Conservation (phyloP, 2,797 vertebrate species). For the Geotrypetes seraphini region DNA sequence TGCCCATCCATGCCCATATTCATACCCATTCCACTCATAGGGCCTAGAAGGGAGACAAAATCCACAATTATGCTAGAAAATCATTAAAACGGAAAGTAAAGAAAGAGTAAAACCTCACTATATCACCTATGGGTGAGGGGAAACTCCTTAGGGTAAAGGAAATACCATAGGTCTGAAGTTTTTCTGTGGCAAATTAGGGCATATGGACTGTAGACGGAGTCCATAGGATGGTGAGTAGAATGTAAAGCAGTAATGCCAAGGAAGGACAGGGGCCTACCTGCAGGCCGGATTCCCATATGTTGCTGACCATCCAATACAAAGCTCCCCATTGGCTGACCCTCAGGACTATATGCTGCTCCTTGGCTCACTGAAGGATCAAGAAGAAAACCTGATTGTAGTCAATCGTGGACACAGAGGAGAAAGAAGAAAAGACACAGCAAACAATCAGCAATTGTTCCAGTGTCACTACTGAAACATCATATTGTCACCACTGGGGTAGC, state of each 20-base stretch:
- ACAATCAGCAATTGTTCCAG: conserved; percentile 97
- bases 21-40: conserved; percentile 85
- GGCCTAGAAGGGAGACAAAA: conserved; percentile 66
- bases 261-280: conserved; percentile 62
- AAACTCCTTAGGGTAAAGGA: conserved; percentile 34
- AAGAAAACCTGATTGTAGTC: conserved; percentile 99
- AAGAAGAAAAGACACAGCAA: conserved; percentile 98
- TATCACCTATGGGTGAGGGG: conserved; percentile 6
- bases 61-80: conserved; percentile 59
- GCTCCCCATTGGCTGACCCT: conserved; percentile 99
- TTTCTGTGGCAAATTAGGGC: conserved; percentile 6
- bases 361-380: conserved; percentile 99
- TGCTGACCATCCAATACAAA: conserved; percentile 98
- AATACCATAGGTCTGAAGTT: conserved; percentile 13
- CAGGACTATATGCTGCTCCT: conserved; percentile 98
- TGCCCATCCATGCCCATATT: conserved; percentile 86
- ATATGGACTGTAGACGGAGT: conserved; percentile 15
- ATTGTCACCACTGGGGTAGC: no score
- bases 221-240: conserved; percentile 4
- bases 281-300: conserved; percentile 98
- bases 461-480: conserved; percentile 80
- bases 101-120: no score
- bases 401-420: conserved; percentile 96
- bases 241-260: conserved; percentile 11
- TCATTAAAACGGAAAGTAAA: conserved; percentile 49